Evolutionary conservation across 2,113 vertebrate genomes (phyloP).

Genomic region (Alosa alosa): DNA sequence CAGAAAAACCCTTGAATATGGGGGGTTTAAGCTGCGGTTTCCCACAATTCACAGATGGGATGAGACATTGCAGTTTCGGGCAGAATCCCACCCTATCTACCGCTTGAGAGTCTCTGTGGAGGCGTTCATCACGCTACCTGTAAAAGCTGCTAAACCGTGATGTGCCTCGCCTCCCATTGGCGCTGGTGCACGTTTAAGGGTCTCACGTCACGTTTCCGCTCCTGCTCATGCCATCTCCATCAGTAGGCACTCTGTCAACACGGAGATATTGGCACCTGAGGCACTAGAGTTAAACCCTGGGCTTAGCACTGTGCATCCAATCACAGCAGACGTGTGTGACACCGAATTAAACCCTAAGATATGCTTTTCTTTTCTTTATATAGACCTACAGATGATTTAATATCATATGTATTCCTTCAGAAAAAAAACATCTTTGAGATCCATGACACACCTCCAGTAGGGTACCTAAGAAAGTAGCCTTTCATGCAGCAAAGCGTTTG

Average conservation of each 20-base stretch:
- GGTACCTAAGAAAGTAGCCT: not conserved
- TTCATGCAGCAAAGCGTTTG: not conserved
- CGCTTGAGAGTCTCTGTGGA: not conserved
- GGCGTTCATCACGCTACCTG: no score
- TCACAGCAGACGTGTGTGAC: not conserved
- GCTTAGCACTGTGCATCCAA: not conserved
- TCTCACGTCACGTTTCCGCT: not conserved
- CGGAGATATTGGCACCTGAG: not conserved
- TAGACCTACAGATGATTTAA: not conserved
- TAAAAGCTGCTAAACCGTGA: not conserved
- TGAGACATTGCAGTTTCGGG: not conserved
- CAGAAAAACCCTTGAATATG: no score
- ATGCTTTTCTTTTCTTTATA: not conserved
- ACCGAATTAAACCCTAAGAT: not conserved
- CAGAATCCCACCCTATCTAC: not conserved
- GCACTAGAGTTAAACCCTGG: not conserved
- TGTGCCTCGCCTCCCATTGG: not conserved
- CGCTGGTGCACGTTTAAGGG: not conserved
- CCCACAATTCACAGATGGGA: not conserved
- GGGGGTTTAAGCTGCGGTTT: no score
- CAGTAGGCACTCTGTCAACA: not conserved
- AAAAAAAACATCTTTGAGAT: no score
- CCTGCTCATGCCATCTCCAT: not conserved
- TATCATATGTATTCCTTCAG: not conserved
- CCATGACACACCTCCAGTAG: not conserved